Evolutionary conservation across 2,888 invertebrate genomes (phyloP).

Genomic region (Rhingia campestris): DNA sequence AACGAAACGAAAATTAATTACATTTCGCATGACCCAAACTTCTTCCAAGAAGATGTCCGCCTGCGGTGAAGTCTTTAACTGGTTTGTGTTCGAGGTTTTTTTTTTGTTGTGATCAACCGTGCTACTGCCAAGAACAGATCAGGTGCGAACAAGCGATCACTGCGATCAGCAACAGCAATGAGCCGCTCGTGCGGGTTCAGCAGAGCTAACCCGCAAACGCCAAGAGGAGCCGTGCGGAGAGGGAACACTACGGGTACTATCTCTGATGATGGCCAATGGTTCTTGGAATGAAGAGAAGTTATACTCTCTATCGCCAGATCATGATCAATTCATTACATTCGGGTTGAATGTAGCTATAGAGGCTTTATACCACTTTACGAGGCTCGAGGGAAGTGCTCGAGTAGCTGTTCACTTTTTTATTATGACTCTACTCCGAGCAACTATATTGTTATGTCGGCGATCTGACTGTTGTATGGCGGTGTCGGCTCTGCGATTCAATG

Average conservation of each 20-base stretch:
- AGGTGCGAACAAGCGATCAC: slow-evolving; percentile 70
- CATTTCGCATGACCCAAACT: slow-evolving; percentile 59
- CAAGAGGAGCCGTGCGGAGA: not conserved
- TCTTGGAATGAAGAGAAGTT: slow-evolving; percentile 68
- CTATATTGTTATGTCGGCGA: slow-evolving; percentile 55
- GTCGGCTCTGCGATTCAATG: slow-evolving; percentile 64
- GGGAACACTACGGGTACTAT: slow-evolving; percentile 4
- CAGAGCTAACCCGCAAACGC: slow-evolving; percentile 28
- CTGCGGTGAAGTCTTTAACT: slow-evolving; percentile 24
- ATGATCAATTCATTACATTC: slow-evolving; percentile 71
- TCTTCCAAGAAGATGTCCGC: slow-evolving; percentile 22
- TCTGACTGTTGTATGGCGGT: slow-evolving; percentile 37
- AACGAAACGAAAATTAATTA: slow-evolving; percentile 63
- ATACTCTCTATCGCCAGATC: slow-evolving; percentile 64
- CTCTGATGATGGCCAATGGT: slow-evolving; percentile 50
- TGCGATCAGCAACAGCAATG: slow-evolving; percentile 32
- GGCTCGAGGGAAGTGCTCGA: slow-evolving; percentile 27
- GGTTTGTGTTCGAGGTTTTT: slow-evolving; percentile 14
- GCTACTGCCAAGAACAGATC: slow-evolving; percentile 64
- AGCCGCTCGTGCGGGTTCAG: slow-evolving; percentile 47
- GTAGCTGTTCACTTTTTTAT: slow-evolving; percentile 19
- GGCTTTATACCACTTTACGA: not conserved
- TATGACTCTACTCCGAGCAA: slow-evolving; percentile 26
- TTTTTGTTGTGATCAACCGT: slow-evolving; percentile 9
- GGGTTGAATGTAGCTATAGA: slow-evolving; percentile 38